These are phyloP conservation scores for Montipora capricornis DNA, from an alignment of 64 coral and sea anemone species.

Conservation along the genomic window DNA sequence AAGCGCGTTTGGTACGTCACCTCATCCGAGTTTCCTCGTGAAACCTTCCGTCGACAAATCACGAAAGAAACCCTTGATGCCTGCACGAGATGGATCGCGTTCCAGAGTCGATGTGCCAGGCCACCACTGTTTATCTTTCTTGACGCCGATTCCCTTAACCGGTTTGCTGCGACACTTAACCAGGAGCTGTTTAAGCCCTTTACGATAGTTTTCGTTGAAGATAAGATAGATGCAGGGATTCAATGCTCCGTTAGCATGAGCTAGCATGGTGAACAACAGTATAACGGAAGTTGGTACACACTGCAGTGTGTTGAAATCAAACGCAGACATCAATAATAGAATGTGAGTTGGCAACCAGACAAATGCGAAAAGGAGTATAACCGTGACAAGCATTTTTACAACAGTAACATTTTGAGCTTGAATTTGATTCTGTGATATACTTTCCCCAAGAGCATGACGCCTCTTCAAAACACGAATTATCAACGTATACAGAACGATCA, in stretches of 20 bases:
- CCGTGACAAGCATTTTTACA: conserved; percentile 80
- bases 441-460: conserved; percentile 74
- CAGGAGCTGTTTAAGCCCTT: conserved; percentile 6
- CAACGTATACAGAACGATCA: conserved; percentile 57
- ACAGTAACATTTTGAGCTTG: conserved; percentile 54
- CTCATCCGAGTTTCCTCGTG: conserved; percentile 5
- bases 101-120: conserved; percentile 15
- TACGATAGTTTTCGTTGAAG: conserved; percentile 69
- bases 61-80: conserved; percentile 14
- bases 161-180: background rate
- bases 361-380: conserved; percentile 79
- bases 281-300: conserved; percentile 1
- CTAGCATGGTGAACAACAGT: conserved; percentile 18
- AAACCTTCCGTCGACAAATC: conserved; percentile 14
- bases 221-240: conserved; percentile 88
- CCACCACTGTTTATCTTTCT: conserved; percentile 16
- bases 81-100: conserved; percentile 7
- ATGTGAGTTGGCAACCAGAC: conserved; percentile 80
- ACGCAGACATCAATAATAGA: conserved; percentile 1
- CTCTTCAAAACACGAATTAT: conserved; percentile 72
- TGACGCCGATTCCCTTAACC: background rate
- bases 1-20: conserved; percentile 17
- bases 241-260: conserved; percentile 77
- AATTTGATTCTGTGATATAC: conserved; percentile 35
- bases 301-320: background rate